phyloP scores from a whole-genome alignment of 2,888 invertebrate genomes.

The Drosophila limbata region DNA sequence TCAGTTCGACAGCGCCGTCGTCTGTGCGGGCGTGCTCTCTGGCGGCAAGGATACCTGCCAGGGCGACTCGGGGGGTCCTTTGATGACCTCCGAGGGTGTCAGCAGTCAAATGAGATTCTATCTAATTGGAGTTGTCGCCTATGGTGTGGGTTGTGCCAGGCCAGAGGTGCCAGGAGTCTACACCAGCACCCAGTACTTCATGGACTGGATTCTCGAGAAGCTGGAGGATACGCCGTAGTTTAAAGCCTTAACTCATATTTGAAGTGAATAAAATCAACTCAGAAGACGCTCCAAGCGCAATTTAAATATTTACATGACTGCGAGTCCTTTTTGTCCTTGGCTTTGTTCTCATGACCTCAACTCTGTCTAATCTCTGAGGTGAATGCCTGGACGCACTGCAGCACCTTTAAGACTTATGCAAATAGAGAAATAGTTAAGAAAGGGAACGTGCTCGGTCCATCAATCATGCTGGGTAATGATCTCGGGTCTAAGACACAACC shows the following conservation, averaged over 20 bases:
- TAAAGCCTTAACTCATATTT: constrained; percentile 5
- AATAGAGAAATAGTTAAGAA: constrained; percentile 39
- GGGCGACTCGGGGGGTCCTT: constrained; percentile 85
- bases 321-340: constrained; percentile 7
- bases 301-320: constrained; percentile 54
- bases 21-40: constrained; percentile 83
- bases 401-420: constrained; percentile 59
- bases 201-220: constrained; percentile 87
- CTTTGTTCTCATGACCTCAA: constrained; percentile 64
- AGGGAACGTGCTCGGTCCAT: constrained; percentile 49
- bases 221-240: constrained; percentile 70
- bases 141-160: constrained; percentile 88
- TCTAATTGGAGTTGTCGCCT: constrained; percentile 89
- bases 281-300: constrained; percentile 29
- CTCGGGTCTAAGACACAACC: constrained; percentile 10
- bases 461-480: constrained; percentile 73
- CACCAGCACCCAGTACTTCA: constrained; percentile 87
- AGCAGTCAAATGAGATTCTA: constrained; percentile 80
- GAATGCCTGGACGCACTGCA: constrained; percentile 36
- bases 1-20: constrained; percentile 82
- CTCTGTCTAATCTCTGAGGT: constrained; percentile 47
- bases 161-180: constrained; percentile 88
- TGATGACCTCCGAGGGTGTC: constrained; percentile 82
- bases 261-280: constrained; percentile 29
- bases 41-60: constrained; percentile 85